Conservation (phyloP, 2,797 vertebrate species). For the Pelodytes ibericus region DNA sequence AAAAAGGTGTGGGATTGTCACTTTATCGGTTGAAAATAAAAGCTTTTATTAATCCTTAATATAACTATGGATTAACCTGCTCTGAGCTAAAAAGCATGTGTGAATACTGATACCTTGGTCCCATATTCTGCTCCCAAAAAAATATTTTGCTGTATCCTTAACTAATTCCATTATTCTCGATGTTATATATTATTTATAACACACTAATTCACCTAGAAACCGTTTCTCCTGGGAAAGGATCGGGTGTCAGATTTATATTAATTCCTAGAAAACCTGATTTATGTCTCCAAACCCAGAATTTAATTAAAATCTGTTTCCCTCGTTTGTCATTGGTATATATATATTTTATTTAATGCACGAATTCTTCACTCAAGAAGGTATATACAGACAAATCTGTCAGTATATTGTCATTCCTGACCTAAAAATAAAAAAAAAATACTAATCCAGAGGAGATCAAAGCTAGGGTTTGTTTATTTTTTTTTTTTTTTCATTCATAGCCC, state of each 20-base stretch:
- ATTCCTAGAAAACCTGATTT: slow-evolving; percentile 31
- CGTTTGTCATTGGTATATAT: slow-evolving; percentile 26
- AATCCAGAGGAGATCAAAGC: slow-evolving; percentile 43
- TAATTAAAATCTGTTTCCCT: slow-evolving; percentile 32
- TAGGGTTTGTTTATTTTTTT: too few species aligned
- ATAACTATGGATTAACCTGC: too few species aligned
- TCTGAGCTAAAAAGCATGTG: too few species aligned
- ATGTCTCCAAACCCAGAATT: slow-evolving; percentile 29
- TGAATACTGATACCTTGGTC: too few species aligned
- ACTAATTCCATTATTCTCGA: too few species aligned
- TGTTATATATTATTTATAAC: too few species aligned
- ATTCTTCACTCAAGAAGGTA: slow-evolving; percentile 15
- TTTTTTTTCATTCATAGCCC: slow-evolving; percentile 44
- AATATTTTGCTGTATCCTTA: too few species aligned
- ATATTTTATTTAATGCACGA: slow-evolving; percentile 5
- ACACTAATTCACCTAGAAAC: neutral
- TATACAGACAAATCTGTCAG: neutral
- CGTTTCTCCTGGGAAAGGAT: neutral
- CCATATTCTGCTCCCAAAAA: too few species aligned
- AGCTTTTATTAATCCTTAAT: too few species aligned
- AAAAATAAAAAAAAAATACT: slow-evolving; percentile 6
- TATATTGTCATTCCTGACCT: slow-evolving; percentile 23
- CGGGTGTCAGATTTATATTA: neutral
- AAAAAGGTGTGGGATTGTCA: too few species aligned
- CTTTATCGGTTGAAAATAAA: too few species aligned